phyloP scores from a whole-genome alignment of 2,888 invertebrate genomes.

The Euclidia mi region DNA sequence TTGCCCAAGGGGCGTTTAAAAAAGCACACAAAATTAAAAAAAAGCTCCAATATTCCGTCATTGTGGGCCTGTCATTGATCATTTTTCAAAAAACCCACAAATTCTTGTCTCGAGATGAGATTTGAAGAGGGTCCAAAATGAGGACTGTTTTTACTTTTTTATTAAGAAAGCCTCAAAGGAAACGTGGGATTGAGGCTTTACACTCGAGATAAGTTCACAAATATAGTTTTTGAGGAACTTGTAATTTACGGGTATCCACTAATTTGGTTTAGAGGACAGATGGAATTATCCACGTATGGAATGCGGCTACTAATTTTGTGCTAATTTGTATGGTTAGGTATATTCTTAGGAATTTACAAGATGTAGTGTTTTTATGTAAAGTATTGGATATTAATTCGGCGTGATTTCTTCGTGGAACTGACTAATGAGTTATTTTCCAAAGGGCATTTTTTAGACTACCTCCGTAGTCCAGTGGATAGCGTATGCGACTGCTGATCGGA shows the following conservation, averaged over 20 bases:
- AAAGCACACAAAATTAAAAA: slow-evolving; percentile 37
- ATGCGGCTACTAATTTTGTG: slow-evolving; percentile 8
- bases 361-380: neutral
- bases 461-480: no score
- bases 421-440: no score
- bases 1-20: slow-evolving; percentile 69
- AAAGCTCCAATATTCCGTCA: slow-evolving; percentile 80
- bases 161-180: slow-evolving; percentile 43
- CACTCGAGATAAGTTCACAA: slow-evolving; percentile 32
- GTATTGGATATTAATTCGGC: no score
- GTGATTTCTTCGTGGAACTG: no score
- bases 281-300: slow-evolving; percentile 1
- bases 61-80: slow-evolving; percentile 87
- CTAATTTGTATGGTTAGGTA: slow-evolving; percentile 1
- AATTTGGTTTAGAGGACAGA: slow-evolving; percentile 24
- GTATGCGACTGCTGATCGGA: no score
- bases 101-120: slow-evolving; percentile 76
- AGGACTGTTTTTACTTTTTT: slow-evolving; percentile 53
- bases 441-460: no score
- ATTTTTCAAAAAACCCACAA: slow-evolving; percentile 86
- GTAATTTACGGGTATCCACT: slow-evolving; percentile 42
- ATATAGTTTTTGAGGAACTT: slow-evolving; percentile 29
- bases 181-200: slow-evolving; percentile 34
- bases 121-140: slow-evolving; percentile 65
- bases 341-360: neutral